Conservation (phyloP, 2,888 invertebrate genomes). For the Lasius platythorax region DNA sequence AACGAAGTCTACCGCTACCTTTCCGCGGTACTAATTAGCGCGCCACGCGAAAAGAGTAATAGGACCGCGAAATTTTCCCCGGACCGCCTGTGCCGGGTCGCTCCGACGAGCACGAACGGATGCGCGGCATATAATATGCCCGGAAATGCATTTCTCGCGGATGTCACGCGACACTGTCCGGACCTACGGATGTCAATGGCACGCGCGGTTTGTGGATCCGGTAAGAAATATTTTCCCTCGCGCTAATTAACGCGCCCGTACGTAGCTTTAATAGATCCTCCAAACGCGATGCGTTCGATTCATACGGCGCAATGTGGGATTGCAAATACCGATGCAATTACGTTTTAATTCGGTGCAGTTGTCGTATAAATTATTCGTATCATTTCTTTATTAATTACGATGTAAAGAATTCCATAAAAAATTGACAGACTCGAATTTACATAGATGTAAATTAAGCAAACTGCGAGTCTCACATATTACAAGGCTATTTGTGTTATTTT, state of each 20-base stretch:
- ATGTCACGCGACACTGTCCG: slow-evolving; percentile 23
- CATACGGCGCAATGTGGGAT: neutral
- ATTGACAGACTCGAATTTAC: neutral
- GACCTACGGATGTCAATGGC: slow-evolving; percentile 3
- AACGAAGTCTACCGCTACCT: slow-evolving; percentile 46
- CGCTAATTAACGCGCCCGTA: slow-evolving; percentile 25
- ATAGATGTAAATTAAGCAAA: neutral
- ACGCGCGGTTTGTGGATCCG: neutral
- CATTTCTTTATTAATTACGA: neutral
- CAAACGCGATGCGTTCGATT: neutral
- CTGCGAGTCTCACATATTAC: too few relatives aligned
- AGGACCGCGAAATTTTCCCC: slow-evolving; percentile 47
- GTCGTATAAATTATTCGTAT: neutral
- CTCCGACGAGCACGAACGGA: slow-evolving; percentile 14
- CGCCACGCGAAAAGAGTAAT: slow-evolving; percentile 44
- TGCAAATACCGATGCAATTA: neutral
- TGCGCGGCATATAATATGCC: slow-evolving; percentile 23
- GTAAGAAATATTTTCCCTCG: slow-evolving; percentile 17
- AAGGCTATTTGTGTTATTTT: too few relatives aligned
- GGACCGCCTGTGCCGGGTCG: neutral
- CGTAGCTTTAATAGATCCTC: slow-evolving; percentile 8
- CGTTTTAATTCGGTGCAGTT: neutral
- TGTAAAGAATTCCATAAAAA: neutral
- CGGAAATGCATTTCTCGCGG: slow-evolving; percentile 7
- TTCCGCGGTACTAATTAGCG: slow-evolving; percentile 43